Conservation (phyloP, 1,140 invertebrate species). For the Cydia splendana region DNA sequence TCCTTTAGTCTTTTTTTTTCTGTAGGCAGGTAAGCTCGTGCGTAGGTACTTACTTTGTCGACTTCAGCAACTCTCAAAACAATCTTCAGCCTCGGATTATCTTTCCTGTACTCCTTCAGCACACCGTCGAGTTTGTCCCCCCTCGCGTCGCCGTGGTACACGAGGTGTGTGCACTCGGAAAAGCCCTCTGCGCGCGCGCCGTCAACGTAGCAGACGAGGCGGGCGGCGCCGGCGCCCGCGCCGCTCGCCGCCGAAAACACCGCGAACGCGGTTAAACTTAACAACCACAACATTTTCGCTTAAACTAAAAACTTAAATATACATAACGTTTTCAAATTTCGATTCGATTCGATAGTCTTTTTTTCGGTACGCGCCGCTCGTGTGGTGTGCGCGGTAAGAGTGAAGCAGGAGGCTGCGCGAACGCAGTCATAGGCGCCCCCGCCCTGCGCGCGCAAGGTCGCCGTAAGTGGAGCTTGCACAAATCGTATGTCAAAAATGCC, state of each 20-base stretch:
- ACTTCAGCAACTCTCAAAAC: slow-evolving; percentile 67
- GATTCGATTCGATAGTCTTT: slow-evolving; percentile 37
- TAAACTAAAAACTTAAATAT: slow-evolving; percentile 2
- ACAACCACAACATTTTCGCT: slow-evolving; percentile 58
- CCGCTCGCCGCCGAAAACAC: slow-evolving; percentile 47
- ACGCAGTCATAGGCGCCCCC: slow-evolving; percentile 68
- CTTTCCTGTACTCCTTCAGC: slow-evolving; percentile 71
- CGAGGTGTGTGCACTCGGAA: slow-evolving; percentile 77
- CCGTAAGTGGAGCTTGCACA: slow-evolving; percentile 64
- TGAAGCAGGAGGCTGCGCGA: slow-evolving; percentile 52
- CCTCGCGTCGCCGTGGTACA: slow-evolving; percentile 71
- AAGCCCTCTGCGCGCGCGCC: slow-evolving; percentile 53
- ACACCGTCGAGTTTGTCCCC: slow-evolving; percentile 71
- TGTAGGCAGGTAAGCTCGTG: neutral
- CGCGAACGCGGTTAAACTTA: slow-evolving; percentile 56
- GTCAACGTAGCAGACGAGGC: slow-evolving; percentile 75
- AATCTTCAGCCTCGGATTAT: slow-evolving; percentile 74
- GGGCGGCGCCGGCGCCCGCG: slow-evolving; percentile 73
- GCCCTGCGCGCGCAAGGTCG: slow-evolving; percentile 54
- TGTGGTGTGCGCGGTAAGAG: slow-evolving; percentile 44
- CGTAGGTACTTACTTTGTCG: slow-evolving; percentile 67
- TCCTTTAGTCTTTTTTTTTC: neutral
- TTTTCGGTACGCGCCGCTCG: slow-evolving; percentile 63
- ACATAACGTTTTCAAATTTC: slow-evolving; percentile 56
- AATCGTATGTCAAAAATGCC: slow-evolving; percentile 38